Evolutionary conservation across 2,113 vertebrate genomes (phyloP).

Genomic region (Pogonocichla stellata): DNA sequence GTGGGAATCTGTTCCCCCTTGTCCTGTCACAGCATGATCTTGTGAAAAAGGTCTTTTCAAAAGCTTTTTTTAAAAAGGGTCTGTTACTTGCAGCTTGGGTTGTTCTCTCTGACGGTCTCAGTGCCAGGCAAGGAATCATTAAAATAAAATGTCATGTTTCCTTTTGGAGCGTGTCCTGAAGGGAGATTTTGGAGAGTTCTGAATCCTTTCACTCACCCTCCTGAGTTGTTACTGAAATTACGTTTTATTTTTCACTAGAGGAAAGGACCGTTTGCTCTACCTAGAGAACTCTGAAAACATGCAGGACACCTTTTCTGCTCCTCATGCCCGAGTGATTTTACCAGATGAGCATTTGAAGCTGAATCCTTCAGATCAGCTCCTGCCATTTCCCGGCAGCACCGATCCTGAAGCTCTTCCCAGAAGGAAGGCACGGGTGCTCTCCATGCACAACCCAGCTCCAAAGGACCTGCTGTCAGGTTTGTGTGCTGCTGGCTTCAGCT

Average conservation of each 20-base stretch:
- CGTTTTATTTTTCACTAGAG: constrained; percentile 59
- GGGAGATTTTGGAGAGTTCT: neutral
- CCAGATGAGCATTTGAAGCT: neutral
- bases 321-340: neutral
- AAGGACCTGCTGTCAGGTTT: constrained; percentile 88
- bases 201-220: neutral
- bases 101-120: rapidly evolving
- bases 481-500: neutral
- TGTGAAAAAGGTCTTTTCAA: neutral
- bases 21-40: neutral
- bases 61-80: neutral
- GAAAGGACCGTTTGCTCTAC: constrained; percentile 80
- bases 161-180: neutral
- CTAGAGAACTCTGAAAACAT: constrained; percentile 61
- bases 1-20: neutral
- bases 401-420: neutral
- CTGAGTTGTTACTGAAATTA: neutral
- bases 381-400: neutral
- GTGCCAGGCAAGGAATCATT: neutral
- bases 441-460: constrained; percentile 54
- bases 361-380: neutral
- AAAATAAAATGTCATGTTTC: rapidly evolving
- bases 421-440: neutral
- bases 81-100: neutral
- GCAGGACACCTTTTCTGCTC: neutral